phyloP scores from a whole-genome alignment of 2,113 vertebrate species.

The Promerops cafer region DNA sequence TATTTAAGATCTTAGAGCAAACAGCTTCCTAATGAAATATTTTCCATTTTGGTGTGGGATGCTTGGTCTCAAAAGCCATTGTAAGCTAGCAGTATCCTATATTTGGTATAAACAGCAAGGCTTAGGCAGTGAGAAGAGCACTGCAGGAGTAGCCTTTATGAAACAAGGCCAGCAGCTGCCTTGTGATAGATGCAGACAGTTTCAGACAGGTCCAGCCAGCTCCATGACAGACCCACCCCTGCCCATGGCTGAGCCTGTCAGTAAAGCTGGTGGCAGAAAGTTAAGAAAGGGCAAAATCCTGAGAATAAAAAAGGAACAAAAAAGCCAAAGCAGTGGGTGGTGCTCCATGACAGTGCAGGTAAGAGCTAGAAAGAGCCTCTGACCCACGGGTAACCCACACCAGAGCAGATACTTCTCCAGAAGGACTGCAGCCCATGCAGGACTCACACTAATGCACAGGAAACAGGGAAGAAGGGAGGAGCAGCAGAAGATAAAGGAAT shows the following conservation, averaged over 20 bases:
- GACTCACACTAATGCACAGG: accelerated
- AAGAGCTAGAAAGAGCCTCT: background rate
- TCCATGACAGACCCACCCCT: accelerated
- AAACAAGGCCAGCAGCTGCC: background rate
- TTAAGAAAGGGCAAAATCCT: background rate
- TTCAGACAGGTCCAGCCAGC: accelerated
- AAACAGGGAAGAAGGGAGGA: background rate
- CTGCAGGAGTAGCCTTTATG: background rate
- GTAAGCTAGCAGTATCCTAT: background rate
- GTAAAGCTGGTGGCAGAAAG: background rate
- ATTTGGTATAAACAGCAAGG: background rate
- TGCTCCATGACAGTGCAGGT: background rate
- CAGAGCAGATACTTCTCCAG: background rate
- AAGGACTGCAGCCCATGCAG: background rate
- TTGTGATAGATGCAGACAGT: background rate
- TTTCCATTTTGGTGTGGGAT: background rate
- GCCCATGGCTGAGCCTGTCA: background rate
- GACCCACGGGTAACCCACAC: background rate
- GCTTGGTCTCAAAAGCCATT: background rate
- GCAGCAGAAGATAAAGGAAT: background rate
- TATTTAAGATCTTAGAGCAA: background rate
- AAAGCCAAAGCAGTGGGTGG: background rate
- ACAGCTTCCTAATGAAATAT: background rate
- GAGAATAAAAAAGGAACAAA: background rate
- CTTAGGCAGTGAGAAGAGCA: accelerated